Evolutionary conservation across 2,888 invertebrate genomes (phyloP), one percentile per base, ranked within the genome.

Genomic region (Helobdella robusta): DNA sequence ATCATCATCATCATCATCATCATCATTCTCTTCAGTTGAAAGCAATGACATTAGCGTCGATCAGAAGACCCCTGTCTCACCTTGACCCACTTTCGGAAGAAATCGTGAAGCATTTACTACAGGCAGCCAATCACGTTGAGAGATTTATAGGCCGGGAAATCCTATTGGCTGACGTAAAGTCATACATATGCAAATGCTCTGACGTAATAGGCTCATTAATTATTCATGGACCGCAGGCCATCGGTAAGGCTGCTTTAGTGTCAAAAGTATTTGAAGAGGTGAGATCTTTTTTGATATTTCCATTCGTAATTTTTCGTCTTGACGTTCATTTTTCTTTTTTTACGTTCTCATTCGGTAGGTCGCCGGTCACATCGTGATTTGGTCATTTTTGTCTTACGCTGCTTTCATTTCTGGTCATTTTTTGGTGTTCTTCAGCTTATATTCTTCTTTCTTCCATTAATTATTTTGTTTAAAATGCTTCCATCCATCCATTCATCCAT

Each of bases 171-270:
- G 68, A 67, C 28, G 44, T 76, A 23, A 63, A 68, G 52, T 67
- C 70, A 1, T 76, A 77, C 67, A 66, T 76, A 11, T 65, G 68
- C 18, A 66, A 66, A 15, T 70, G 70, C 30, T 59, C 69, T 35
- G 71, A 70, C 54, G 75, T 74, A 0, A 67, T 76, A 5, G 67
- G 68, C 23, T 66, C 73, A 35, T 40, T 73, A 5, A 63, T 62
- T 30, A 28, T 62, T 44, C 62, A 62, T 50, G 62, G 62, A 20
- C 30, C 20, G 28, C 46, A 28, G 15, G 62, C 62, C 32, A 30
- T 23, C n/a, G 62, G 62, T 32, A 62, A 62, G 34, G 48, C 62
- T 32, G 44, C 58, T 8, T 18, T 44, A 28, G 56, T 25, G 50
- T 54, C 58, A 2, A 63, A 44, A 40, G 48, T 34, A 5, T 46